These are phyloP conservation scores for Phymorhynchus buccinoides DNA, from an alignment of 1,140 invertebrate genomes.

Conservation along the genomic window DNA sequence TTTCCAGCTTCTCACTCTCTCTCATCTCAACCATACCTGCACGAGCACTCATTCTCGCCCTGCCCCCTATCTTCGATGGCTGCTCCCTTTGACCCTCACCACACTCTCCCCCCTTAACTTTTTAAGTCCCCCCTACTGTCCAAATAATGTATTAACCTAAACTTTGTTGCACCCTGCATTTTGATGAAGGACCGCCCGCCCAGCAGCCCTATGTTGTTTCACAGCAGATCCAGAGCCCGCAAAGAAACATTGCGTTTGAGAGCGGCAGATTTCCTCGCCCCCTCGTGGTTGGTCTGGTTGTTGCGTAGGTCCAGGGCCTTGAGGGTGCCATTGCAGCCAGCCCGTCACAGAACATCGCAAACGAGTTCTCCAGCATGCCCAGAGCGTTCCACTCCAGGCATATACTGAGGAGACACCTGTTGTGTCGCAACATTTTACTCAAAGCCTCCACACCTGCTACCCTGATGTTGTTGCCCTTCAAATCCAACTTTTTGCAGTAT, in stretches of 20 bases:
- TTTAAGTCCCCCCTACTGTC: too few species aligned
- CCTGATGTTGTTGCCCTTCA: slow-evolving; percentile 73
- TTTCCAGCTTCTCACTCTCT: too few species aligned
- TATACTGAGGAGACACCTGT: slow-evolving; percentile 66
- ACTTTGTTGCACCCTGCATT: slow-evolving; percentile 70
- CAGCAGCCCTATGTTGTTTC: slow-evolving; percentile 72
- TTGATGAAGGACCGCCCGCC: slow-evolving; percentile 69
- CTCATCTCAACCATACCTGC: too few species aligned
- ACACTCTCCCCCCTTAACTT: too few species aligned
- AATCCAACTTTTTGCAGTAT: slow-evolving; percentile 64
- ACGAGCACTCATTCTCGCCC: too few species aligned
- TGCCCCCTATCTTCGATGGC: too few species aligned
- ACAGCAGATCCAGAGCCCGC: slow-evolving; percentile 68
- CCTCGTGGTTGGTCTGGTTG: slow-evolving; percentile 73
- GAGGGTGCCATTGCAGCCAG: slow-evolving; percentile 64
- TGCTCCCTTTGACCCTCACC: too few species aligned
- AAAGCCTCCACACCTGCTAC: slow-evolving; percentile 66
- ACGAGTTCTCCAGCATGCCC: slow-evolving; percentile 71
- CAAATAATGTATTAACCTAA: too few species aligned
- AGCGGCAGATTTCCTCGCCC: slow-evolving; percentile 65
- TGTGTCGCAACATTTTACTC: slow-evolving; percentile 69
- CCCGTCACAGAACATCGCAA: slow-evolving; percentile 72
- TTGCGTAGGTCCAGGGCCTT: slow-evolving; percentile 71
- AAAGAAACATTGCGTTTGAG: slow-evolving; percentile 69
- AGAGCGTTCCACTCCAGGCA: slow-evolving; percentile 73